Percentiles rank a stretch among this genome's conserved stretches.
Evolutionary conservation across 2,113 vertebrate genomes (phyloP).

Genomic region (Oreochromis niloticus): DNA sequence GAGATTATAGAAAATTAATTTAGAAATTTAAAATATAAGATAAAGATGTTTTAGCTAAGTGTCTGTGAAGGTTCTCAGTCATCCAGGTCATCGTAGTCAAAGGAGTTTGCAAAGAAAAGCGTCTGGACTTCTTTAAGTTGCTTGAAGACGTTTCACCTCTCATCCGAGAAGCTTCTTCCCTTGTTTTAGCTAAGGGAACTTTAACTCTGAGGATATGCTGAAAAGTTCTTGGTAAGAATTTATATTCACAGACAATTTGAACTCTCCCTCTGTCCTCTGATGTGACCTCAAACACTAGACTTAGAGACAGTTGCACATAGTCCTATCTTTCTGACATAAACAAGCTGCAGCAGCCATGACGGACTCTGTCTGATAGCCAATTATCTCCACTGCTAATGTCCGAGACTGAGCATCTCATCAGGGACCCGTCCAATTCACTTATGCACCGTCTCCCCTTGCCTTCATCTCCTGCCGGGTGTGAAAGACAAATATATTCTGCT

Average conservation of each 20-base stretch:
- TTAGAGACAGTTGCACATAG: not conserved
- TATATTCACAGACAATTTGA: not conserved
- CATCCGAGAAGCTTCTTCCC: no score
- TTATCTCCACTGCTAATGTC: not conserved
- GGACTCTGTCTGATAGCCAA: not conserved
- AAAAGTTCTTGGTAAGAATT: not conserved
- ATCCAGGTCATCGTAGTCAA: no score
- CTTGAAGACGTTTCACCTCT: no score
- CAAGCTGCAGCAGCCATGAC: not conserved
- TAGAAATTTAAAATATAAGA: not conserved
- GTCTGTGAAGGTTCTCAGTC: no score
- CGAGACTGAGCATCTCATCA: not conserved
- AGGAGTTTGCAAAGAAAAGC: no score
- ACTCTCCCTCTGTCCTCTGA: not conserved
- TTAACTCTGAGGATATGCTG: not conserved
- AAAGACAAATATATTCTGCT: slow-evolving; percentile 3
- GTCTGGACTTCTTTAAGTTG: no score
- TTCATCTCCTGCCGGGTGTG: not conserved
- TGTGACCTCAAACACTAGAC: not conserved
- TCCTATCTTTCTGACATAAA: not conserved
- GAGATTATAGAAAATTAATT: not conserved
- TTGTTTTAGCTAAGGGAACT: not conserved
- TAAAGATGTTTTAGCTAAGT: not conserved
- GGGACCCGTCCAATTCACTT: not conserved
- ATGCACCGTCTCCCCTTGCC: not conserved